phyloP scores from a whole-genome alignment of 35 echinoderm and acorn worm genomes.

The Anneissia japonica region DNA sequence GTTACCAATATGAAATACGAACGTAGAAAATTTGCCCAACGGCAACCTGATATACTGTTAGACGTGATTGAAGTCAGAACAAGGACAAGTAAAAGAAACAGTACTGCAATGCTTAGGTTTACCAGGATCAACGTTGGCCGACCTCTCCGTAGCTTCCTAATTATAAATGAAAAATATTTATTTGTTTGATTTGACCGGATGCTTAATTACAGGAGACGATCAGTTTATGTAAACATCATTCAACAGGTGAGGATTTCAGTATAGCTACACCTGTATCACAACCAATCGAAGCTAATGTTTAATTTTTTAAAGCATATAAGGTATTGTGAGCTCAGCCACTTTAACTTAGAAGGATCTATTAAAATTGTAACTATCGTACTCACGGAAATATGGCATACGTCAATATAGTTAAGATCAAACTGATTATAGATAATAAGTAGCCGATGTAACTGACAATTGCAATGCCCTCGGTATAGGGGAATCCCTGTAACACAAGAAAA shows the following conservation, averaged over 20 bases:
- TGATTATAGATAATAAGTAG: conserved; percentile 68
- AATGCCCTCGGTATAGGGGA: conserved; percentile 61
- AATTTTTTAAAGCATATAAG: too few relatives aligned
- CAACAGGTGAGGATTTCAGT: not conserved
- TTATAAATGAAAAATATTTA: not conserved
- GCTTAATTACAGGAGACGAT: not conserved
- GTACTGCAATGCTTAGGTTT: conserved; percentile 67
- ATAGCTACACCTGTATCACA: too few relatives aligned
- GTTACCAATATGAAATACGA: conserved; percentile 89
- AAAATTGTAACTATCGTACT: conserved; percentile 36
- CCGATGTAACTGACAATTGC: conserved; percentile 77
- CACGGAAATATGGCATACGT: conserved; percentile 81
- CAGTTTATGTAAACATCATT: not conserved
- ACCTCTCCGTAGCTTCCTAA: conserved; percentile 70
- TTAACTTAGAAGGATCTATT: too few relatives aligned
- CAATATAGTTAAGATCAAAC: conserved; percentile 54
- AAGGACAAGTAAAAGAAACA: conserved; percentile 57
- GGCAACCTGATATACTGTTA: conserved; percentile 55
- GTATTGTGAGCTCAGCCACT: too few relatives aligned
- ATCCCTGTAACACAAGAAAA: conserved; percentile 45
- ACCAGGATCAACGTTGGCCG: conserved; percentile 78
- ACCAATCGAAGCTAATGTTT: too few relatives aligned
- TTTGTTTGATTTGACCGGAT: not conserved
- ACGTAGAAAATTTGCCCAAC: conserved; percentile 71
- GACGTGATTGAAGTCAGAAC: conserved; percentile 51